Evolutionary conservation across 2,797 vertebrate species (phyloP).

Genomic region (Hydrocynus forskahlii): DNA sequence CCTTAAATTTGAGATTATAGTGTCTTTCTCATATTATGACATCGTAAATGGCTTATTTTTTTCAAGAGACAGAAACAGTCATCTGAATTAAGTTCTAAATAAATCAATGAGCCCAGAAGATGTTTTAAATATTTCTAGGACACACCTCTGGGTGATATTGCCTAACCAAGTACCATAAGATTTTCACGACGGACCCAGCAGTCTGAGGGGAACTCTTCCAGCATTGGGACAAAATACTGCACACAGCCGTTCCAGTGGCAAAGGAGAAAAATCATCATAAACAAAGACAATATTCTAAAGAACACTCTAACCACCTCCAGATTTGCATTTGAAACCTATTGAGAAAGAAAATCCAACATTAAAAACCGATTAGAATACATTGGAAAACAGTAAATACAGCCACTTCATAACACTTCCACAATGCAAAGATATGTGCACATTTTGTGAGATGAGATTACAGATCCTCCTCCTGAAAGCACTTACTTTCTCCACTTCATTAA

Average conservation of each 20-base stretch:
- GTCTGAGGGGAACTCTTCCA: conserved; percentile 80
- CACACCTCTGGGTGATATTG: neutral
- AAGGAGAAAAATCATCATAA: conserved; percentile 83
- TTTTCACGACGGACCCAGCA: conserved; percentile 83
- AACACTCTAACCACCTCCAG: conserved; percentile 79
- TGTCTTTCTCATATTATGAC: too few species aligned
- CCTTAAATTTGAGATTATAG: too few species aligned
- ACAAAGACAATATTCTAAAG: conserved; percentile 77
- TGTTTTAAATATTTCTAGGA: neutral
- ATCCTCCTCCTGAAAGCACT: conserved; percentile 45
- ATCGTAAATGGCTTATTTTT: neutral
- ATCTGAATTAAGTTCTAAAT: too few species aligned
- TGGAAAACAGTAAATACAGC: conserved; percentile 32
- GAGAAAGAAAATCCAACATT: neutral
- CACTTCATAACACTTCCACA: conserved; percentile 17
- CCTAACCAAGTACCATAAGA: conserved; percentile 71
- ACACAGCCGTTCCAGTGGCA: conserved; percentile 86
- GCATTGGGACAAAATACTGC: conserved; percentile 83
- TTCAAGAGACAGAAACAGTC: too few species aligned
- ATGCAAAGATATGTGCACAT: neutral
- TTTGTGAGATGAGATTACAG: neutral
- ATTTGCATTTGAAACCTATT: conserved; percentile 80
- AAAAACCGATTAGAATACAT: neutral
- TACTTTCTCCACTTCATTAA: conserved; percentile 83
- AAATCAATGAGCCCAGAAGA: neutral